These are phyloP conservation scores for Sycophila texana DNA, from an alignment of 2,888 invertebrate genomes.

Conservation along the genomic window DNA sequence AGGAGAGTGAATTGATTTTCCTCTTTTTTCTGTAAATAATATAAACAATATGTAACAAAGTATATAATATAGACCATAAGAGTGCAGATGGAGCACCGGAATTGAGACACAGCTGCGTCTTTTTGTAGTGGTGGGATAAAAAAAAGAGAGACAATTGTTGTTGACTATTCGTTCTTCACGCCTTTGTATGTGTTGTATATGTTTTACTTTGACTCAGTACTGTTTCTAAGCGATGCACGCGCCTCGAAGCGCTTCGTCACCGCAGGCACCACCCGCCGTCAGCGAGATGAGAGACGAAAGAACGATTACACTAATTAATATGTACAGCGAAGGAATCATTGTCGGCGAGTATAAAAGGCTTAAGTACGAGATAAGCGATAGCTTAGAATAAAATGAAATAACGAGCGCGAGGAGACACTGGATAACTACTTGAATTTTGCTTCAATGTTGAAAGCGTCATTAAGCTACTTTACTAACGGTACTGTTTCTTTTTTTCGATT, in stretches of 20 bases:
- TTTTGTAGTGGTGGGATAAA: slow-evolving; percentile 10
- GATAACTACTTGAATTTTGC: too few species aligned
- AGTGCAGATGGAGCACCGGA: slow-evolving; percentile 21
- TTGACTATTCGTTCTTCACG: slow-evolving; percentile 5
- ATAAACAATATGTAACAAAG: slow-evolving; percentile 23
- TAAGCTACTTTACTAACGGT: background rate
- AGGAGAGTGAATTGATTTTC: slow-evolving; percentile 10
- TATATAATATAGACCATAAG: too few species aligned
- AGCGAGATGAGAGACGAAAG: slow-evolving; percentile 4
- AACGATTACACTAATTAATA: slow-evolving; percentile 35
- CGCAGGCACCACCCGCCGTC: background rate
- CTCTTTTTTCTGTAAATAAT: slow-evolving; percentile 48
- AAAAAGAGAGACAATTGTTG: slow-evolving; percentile 40
- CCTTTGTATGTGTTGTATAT: background rate
- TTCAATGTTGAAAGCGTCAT: too few species aligned
- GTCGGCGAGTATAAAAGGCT: slow-evolving; percentile 12
- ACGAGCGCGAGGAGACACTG: too few species aligned
- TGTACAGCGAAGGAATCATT: slow-evolving; percentile 34
- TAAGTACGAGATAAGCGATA: slow-evolving; percentile 25
- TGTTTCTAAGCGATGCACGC: background rate
- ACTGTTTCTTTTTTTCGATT: background rate
- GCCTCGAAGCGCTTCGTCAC: too few species aligned
- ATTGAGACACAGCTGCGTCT: slow-evolving; percentile 29
- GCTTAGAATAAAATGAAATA: background rate
- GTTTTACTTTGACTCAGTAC: background rate